Evolutionary conservation across 1,140 invertebrate species (phyloP).

Genomic region (Heliconius himera): DNA sequence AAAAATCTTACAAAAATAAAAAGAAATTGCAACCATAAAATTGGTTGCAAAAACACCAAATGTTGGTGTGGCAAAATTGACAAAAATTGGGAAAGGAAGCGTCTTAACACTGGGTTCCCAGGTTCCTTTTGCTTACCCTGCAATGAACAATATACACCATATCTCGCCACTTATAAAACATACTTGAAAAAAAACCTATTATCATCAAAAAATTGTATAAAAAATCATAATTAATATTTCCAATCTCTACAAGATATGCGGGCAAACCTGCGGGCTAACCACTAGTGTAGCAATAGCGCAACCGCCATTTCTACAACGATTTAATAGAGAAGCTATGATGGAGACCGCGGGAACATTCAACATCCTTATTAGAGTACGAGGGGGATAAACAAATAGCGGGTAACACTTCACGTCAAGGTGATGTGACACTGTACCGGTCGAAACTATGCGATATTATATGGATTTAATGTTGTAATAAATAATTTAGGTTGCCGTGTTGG

Average conservation of each 20-base stretch:
- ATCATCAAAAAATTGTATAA: not conserved
- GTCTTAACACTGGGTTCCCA: too few species aligned
- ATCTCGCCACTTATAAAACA: not conserved
- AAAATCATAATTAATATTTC: constrained; percentile 3
- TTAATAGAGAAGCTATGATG: constrained; percentile 39
- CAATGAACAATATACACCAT: not conserved
- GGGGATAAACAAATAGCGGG: constrained; percentile 70
- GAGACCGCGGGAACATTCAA: constrained; percentile 43
- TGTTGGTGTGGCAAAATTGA: too few species aligned
- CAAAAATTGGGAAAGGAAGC: too few species aligned
- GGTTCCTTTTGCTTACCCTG: too few species aligned
- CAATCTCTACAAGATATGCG: not conserved
- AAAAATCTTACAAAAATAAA: too few species aligned
- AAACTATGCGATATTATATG: constrained; percentile 12
- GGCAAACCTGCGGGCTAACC: not conserved
- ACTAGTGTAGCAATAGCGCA: constrained; percentile 14
- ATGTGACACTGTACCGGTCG: constrained; percentile 45
- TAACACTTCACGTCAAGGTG: constrained; percentile 70
- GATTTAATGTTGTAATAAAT: not conserved
- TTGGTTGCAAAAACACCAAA: too few species aligned
- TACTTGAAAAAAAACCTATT: not conserved
- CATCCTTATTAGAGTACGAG: constrained; percentile 67
- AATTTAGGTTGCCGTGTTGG: too few species aligned
- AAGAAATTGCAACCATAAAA: too few species aligned
- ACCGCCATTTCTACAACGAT: constrained; percentile 18